Percentiles rank a stretch among this genome's conserved stretches.
Conservation (phyloP, 2,888 invertebrate species). For the Lycaena phlaeas region DNA sequence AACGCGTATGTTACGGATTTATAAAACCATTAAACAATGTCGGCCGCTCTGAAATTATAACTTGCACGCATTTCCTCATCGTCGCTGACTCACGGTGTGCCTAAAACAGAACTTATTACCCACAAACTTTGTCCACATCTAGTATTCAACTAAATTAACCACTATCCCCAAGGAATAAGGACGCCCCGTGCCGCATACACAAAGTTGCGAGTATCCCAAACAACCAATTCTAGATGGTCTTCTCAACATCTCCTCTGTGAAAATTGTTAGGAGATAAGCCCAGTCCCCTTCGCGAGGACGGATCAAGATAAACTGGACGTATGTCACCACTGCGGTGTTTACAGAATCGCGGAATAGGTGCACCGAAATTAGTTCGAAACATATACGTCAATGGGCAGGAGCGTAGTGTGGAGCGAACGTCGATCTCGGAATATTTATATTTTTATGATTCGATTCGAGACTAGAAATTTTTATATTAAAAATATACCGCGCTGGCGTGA, state of each 20-base stretch:
- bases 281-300: slow-evolving; percentile 14
- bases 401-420: slow-evolving; percentile 44
- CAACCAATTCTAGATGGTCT: slow-evolving; percentile 35
- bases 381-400: slow-evolving; percentile 67
- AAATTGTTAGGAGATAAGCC: slow-evolving; percentile 25
- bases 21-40: slow-evolving; percentile 63
- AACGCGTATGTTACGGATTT: slow-evolving; percentile 41
- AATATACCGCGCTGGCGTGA: slow-evolving; percentile 32
- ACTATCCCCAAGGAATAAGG: slow-evolving; percentile 19
- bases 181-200: slow-evolving; percentile 18
- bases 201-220: slow-evolving; percentile 31
- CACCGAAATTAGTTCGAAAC: slow-evolving; percentile 70
- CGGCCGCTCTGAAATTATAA: slow-evolving; percentile 63
- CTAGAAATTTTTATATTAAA: slow-evolving; percentile 58
- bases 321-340: slow-evolving; percentile 55
- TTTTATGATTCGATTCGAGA: slow-evolving; percentile 60
- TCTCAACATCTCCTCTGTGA: slow-evolving; percentile 30
- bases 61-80: slow-evolving; percentile 70
- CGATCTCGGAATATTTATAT: slow-evolving; percentile 57
- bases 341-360: slow-evolving; percentile 70
- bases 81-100: slow-evolving; percentile 60
- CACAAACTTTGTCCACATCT: slow-evolving; percentile 29
- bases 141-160: slow-evolving; percentile 22
- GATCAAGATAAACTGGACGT: slow-evolving; percentile 38
- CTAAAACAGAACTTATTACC: slow-evolving; percentile 68